Percentiles rank a stretch among this genome's conserved stretches.
Conservation (phyloP, 2,797 vertebrate genomes). For the Muscicapa striata region DNA sequence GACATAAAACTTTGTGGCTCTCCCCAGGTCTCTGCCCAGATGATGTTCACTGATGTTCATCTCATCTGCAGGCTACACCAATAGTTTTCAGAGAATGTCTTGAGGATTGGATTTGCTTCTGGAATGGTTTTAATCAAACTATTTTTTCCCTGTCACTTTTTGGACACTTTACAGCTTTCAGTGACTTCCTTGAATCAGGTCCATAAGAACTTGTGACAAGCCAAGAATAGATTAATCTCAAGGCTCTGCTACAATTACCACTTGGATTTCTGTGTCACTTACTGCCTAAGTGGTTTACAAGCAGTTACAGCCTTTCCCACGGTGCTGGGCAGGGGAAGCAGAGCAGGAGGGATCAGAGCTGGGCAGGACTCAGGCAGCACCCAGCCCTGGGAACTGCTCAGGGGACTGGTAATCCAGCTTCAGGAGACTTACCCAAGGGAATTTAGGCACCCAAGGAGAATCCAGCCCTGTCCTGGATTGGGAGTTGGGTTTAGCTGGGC, state of each 20-base stretch:
- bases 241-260: background rate
- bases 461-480: background rate
- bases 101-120: background rate
- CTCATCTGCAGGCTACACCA: background rate
- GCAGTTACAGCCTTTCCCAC: background rate
- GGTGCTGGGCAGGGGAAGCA: accelerated
- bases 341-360: background rate
- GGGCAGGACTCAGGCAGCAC: too few relatives aligned
- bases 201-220: background rate
- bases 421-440: accelerated
- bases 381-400: accelerated
- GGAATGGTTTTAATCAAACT: background rate
- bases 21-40: background rate
- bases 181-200: conserved; percentile 2
- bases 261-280: conserved; percentile 4
- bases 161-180: background rate
- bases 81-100: background rate
- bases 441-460: background rate
- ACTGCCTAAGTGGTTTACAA: conserved; percentile 32
- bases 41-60: too few relatives aligned
- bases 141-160: background rate
- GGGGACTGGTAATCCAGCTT: background rate
- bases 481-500: background rate
- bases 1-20: background rate
- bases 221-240: conserved; percentile 27